Evolutionary conservation across 2,113 vertebrate genomes (phyloP).

Genomic region (Tapirus terrestris): DNA sequence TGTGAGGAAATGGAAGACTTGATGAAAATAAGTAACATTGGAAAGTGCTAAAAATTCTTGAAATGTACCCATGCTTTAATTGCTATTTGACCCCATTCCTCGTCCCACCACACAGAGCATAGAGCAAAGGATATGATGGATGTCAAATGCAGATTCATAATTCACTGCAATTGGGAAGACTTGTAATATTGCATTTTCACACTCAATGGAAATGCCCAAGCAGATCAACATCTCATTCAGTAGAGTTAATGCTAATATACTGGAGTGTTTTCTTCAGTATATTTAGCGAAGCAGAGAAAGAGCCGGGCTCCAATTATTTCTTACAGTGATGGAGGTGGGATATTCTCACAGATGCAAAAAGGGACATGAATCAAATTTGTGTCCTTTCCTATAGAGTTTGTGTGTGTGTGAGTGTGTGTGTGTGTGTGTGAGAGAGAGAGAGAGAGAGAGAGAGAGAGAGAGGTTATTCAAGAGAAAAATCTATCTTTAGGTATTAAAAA

Average conservation of each 20-base stretch:
- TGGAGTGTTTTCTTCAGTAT: neutral
- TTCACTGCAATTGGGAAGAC: neutral
- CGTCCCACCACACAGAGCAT: neutral
- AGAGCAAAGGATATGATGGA: neutral
- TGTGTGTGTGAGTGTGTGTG: neutral
- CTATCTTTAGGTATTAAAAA: neutral
- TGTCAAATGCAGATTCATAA: neutral
- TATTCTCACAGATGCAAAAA: neutral
- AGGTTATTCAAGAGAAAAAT: neutral
- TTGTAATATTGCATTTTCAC: neutral
- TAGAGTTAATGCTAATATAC: neutral
- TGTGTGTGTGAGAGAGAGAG: too few relatives aligned
- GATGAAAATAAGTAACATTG: neutral
- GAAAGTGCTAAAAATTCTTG: neutral
- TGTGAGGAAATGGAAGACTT: neutral
- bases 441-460: neutral
- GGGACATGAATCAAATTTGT: neutral
- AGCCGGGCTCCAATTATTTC: neutral
- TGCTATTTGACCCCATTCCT: neutral
- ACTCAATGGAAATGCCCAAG: neutral
- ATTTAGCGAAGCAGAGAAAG: neutral
- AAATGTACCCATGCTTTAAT: neutral
- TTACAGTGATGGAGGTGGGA: neutral
- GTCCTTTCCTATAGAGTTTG: neutral
- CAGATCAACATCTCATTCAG: neutral